Evolutionary conservation across 2,888 invertebrate genomes (phyloP).

Genomic region (Seira sanloemensis): DNA sequence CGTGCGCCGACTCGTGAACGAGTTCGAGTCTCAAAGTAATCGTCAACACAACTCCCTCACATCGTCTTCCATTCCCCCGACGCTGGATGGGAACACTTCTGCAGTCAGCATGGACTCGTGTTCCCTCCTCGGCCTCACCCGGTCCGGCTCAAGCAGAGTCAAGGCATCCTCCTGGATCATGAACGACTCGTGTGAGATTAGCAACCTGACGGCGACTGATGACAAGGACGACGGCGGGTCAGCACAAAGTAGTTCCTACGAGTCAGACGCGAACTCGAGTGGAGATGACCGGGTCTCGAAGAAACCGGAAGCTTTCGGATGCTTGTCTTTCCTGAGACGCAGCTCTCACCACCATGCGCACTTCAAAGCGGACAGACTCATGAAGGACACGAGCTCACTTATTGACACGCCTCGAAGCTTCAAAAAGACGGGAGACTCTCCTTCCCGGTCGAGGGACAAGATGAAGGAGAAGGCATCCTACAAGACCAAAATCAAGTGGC

Average conservation of each 20-base stretch:
- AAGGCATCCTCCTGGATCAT: slow-evolving; percentile 43
- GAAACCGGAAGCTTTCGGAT: slow-evolving; percentile 53
- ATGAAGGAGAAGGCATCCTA: slow-evolving; percentile 62
- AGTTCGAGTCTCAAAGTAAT: slow-evolving; percentile 71
- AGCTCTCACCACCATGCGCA: slow-evolving; percentile 34
- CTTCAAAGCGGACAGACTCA: slow-evolving; percentile 41
- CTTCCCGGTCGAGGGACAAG: slow-evolving; percentile 62
- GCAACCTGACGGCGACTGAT: slow-evolving; percentile 9
- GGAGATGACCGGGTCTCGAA: slow-evolving; percentile 56
- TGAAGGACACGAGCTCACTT: slow-evolving; percentile 45
- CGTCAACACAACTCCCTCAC: slow-evolving; percentile 62
- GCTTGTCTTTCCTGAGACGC: slow-evolving; percentile 45
- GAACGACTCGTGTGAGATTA: slow-evolving; percentile 24
- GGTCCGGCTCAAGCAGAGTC: slow-evolving; percentile 33
- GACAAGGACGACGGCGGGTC: slow-evolving; percentile 38
- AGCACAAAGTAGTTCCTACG: slow-evolving; percentile 56
- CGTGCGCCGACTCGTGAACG: slow-evolving; percentile 72
- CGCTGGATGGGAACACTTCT: slow-evolving; percentile 39
- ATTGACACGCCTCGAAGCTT: slow-evolving; percentile 35
- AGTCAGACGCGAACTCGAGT: slow-evolving; percentile 55
- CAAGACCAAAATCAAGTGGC: slow-evolving; percentile 60
- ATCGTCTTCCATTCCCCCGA: slow-evolving; percentile 19
- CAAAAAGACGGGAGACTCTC: slow-evolving; percentile 61
- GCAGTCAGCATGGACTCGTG: slow-evolving; percentile 43
- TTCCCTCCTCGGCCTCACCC: slow-evolving; percentile 22